Base-by-base conservation (phyloP, 1,140 invertebrate species). In the Dermatophagoides farinae region DNA sequence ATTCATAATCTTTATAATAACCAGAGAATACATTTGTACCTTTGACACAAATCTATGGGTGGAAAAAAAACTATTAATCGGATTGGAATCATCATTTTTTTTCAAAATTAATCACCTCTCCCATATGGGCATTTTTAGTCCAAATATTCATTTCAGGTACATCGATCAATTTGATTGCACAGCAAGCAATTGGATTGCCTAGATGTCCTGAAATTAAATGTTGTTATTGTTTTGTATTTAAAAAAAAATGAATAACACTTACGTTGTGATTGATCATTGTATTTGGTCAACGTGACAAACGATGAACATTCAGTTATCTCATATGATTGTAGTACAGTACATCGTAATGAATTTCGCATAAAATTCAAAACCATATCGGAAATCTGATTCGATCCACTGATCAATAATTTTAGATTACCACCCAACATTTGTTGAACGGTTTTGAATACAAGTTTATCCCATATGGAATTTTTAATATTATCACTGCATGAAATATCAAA, bases 131-230 rank as follows among this genome's bases (percentile, higher is more conserved):
- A 67, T 86, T 83, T 65, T 79, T 47, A 20, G 51, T 37, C 8
- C 11, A 92, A 70, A 97, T 97, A 71, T 93, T 87, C 88, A 97
- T 95, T 72, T 97, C 92, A 61, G 91, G 88, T 59, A 97, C 90
- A 73, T 97, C 92, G 25, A 85, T 82, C 63, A 97, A 73, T 78
- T 97, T 97, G 57, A 96, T 78, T 70, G 83, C 84, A 71, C 84
- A 88, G 88, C 87, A 54, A 95, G 74, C 74, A 95, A 96, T 73
- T 95, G 96, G 66, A 16, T 18, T 10, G 4, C 62, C 62, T 16
- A 63, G 8, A 52, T 62, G 87, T 23, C 22, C 59, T 59, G 22
- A 16, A 18, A n/a, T 18, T 22, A 57, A 25, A 20, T 31, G 18
- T 22, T 9, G 25, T 31, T 22, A 22, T 10, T 31, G 16, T 55